Evolutionary conservation across 53 echinoderm and acorn worm species (phyloP).

Genomic region (Mesocentrotus franciscanus): DNA sequence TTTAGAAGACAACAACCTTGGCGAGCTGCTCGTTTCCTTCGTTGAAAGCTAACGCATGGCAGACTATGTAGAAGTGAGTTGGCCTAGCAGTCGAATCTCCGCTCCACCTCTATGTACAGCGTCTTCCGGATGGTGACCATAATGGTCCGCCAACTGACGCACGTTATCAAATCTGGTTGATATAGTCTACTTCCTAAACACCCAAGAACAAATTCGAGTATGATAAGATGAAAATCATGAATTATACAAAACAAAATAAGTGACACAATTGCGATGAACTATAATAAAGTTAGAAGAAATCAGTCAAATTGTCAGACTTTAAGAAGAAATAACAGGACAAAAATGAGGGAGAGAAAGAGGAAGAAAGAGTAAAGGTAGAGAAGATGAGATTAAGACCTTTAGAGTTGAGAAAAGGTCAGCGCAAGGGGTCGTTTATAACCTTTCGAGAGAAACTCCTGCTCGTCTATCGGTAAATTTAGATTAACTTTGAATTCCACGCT

Average conservation of each 20-base stretch:
- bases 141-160: no score
- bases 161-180: no score
- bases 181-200: no score
- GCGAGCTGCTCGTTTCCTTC: background rate
- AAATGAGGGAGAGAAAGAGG: background rate
- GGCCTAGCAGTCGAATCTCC: background rate
- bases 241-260: no score
- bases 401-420: constrained; percentile 9
- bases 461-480: constrained; percentile 40
- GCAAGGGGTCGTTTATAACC: background rate
- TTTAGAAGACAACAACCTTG: background rate
- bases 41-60: background rate
- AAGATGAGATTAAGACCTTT: background rate
- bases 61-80: background rate
- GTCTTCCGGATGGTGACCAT: background rate
- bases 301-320: background rate
- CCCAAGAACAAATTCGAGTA: no score
- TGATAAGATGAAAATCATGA: no score
- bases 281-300: background rate
- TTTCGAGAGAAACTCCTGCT: background rate
- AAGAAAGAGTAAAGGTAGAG: background rate
- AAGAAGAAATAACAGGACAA: background rate
- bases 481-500: constrained; percentile 45
- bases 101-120: no score
- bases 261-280: background rate